Evolutionary conservation across 2,888 invertebrate genomes (phyloP).

Genomic region (Autographa gamma): DNA sequence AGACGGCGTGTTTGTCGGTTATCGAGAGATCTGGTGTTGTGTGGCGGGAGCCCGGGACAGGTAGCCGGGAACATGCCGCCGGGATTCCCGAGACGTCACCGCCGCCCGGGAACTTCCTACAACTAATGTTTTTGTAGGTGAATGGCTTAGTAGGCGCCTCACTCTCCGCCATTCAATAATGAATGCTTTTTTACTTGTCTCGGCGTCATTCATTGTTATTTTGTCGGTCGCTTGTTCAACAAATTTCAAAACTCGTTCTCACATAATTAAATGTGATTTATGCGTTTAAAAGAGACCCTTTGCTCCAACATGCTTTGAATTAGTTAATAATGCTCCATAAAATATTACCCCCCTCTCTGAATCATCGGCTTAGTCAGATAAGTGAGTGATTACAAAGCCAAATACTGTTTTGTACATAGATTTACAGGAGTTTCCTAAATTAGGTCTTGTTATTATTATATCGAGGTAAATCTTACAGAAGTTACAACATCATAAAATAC

Average conservation of each 20-base stretch:
- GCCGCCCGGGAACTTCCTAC: conserved; percentile 68
- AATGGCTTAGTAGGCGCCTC: conserved; percentile 63
- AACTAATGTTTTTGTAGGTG: conserved; percentile 74
- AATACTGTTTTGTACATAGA: neutral
- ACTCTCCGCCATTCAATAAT: conserved; percentile 59
- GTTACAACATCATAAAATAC: too few relatives aligned
- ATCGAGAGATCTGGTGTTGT: conserved; percentile 59
- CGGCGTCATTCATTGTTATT: conserved; percentile 44
- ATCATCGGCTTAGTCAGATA: conserved; percentile 48
- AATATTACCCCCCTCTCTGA: conserved; percentile 33
- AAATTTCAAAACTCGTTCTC: conserved; percentile 34
- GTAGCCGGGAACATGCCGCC: conserved; percentile 61
- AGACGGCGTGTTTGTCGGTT: conserved; percentile 54
- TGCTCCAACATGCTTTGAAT: conserved; percentile 8
- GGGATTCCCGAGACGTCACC: conserved; percentile 70
- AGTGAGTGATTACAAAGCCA: conserved; percentile 7
- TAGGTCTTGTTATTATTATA: neutral
- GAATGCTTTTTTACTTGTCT: conserved; percentile 57
- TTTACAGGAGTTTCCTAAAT: neutral
- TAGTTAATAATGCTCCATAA: conserved; percentile 33
- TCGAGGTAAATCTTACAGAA: too few relatives aligned
- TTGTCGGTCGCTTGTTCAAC: conserved; percentile 39
- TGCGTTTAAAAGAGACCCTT: conserved; percentile 22
- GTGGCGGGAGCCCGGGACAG: conserved; percentile 62
- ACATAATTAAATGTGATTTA: conserved; percentile 51